A percentile compares a stretch with the other conserved stretches of the same genome.
Conservation (phyloP, 2,797 vertebrate genomes). For the Heterohyrax brucei region DNA sequence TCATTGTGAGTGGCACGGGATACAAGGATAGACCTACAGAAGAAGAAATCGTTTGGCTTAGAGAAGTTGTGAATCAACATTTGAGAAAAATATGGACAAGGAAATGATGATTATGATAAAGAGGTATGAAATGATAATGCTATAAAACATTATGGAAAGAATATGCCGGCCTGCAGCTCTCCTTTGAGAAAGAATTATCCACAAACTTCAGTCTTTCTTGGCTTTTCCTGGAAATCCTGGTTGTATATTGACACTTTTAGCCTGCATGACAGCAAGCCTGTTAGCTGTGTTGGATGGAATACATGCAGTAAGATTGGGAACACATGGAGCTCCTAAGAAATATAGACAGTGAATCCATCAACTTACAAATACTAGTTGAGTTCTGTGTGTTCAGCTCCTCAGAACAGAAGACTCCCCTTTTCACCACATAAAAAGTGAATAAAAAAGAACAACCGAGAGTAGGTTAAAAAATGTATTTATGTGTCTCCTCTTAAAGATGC, state of each 20-base stretch:
- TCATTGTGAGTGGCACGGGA: neutral
- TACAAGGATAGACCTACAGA: neutral
- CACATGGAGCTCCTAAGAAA: neutral
- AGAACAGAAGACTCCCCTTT: neutral
- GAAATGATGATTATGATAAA: neutral
- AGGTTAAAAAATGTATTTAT: neutral
- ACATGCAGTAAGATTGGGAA: fast-evolving
- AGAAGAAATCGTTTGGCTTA: neutral
- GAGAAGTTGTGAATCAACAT: conserved; percentile 30
- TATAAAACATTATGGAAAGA: neutral
- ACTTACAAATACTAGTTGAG: neutral
- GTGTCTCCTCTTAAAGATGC: neutral
- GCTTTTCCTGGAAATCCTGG: neutral
- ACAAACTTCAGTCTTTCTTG: neutral
- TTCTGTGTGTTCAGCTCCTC: neutral
- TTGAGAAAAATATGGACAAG: conserved; percentile 33
- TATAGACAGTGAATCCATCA: neutral
- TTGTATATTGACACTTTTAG: neutral
- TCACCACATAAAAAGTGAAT: neutral
- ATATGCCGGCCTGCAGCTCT: neutral
- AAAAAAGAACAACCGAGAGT: neutral
- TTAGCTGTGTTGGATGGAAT: fast-evolving
- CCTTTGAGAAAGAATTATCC: neutral
- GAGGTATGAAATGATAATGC: neutral
- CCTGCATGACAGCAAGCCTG: too few relatives aligned